Evolutionary conservation across 2,113 vertebrate genomes (phyloP), one percentile per base, ranked within the genome.

Genomic region (Balaeniceps rex): DNA sequence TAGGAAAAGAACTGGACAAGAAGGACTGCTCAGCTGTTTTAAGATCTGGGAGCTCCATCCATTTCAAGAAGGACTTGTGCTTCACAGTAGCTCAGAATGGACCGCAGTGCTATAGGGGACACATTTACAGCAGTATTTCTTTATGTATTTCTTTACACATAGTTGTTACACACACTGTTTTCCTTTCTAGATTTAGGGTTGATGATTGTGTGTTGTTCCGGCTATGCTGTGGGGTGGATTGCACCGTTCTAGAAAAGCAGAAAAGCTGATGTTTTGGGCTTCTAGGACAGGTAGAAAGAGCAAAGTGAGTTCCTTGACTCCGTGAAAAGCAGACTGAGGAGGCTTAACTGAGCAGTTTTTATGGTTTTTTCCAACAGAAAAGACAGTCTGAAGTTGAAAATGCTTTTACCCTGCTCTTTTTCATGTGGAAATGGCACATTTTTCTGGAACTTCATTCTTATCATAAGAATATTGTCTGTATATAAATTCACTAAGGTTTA

Each of bases 381-480:
- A 12, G 14, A 72, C 79, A 51, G 64, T 46, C 66, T 88, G 74
- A 38, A 49, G 46, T 70, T 89, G 68, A 74, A 93, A 96, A 94
- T 83, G 63, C 18, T 81, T 93, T 89, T 87, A 28, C 52, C 19
- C 68, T 81, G 51, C 57, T 71, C 34, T 57, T 64, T 93, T 65
- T 84, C 58, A 46, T 1, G 1, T 24, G 46, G 38, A 77, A 94
- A 85, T 49, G 19, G 23, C 36, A 88, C 1, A 0, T 65, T 90
- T 93, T 91, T 42, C 55, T 82, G 66, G 33, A 76, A 85, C 23
- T 44, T 91, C 54, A 70, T 94, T 94, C 57, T 75, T 90, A 94
- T 86, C 85, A 55, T 86, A 72, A 84, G 69, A 82, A 36, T 83
- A 33, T 93, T 93, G 95, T 87, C 71, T 95, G 57, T 81, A 19